A percentile compares a stretch with the other conserved stretches of the same genome.
Conservation (phyloP, 2,113 vertebrate genomes). For the Amblyopsis rosae region DNA sequence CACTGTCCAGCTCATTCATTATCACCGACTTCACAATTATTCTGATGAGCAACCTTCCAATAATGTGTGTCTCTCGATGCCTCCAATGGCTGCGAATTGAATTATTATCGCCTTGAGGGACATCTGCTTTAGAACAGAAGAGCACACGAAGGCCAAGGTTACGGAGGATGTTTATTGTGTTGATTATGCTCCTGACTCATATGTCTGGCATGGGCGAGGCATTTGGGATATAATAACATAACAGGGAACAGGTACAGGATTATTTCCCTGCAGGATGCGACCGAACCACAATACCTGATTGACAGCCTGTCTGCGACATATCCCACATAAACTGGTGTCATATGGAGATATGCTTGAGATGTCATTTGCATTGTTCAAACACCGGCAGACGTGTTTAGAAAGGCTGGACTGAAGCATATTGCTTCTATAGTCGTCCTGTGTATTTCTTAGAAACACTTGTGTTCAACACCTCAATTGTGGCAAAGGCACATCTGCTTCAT, state of each 20-base stretch:
- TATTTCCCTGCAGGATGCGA: conserved; percentile 50
- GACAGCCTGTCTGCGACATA: conserved; percentile 22
- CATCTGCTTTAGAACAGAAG: background rate
- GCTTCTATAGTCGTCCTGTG: background rate
- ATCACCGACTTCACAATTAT: background rate
- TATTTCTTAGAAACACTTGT: conserved; percentile 14
- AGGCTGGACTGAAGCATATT: too few relatives aligned
- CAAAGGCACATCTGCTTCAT: conserved; percentile 67
- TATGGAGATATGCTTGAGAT: conserved; percentile 39
- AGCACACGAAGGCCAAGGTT: conserved; percentile 5
- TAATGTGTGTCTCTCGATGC: background rate
- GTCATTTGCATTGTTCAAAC: too few relatives aligned
- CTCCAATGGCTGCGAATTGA: background rate
- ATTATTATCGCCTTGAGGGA: background rate
- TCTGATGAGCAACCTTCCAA: background rate
- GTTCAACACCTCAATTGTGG: conserved; percentile 51
- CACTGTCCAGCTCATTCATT: background rate
- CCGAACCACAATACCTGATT: conserved; percentile 34
- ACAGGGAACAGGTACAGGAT: conserved; percentile 32
- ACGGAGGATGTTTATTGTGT: conserved; percentile 21
- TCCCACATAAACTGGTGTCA: too few relatives aligned
- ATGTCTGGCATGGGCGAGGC: conserved; percentile 36
- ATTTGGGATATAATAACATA: conserved; percentile 28
- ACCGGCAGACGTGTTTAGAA: too few relatives aligned
- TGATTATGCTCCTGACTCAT: conserved; percentile 42